A percentile compares a stretch with the other conserved stretches of the same genome.
Conservation (phyloP, 53 echinoderm and acorn worm species). For the Paracentrotus lividus region DNA sequence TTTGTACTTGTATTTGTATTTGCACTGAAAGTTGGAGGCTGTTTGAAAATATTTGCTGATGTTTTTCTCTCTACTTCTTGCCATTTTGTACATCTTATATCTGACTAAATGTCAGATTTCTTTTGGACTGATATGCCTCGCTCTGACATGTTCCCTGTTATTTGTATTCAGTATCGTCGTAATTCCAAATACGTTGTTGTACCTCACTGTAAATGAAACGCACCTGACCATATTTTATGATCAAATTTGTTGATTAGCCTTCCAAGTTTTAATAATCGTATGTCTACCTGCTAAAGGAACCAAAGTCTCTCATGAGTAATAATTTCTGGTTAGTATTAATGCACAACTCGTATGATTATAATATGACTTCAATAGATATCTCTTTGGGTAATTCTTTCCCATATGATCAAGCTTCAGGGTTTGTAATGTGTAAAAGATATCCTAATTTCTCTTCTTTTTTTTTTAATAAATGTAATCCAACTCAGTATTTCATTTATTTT, state of each 20-base stretch:
- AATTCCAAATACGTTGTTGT: constrained; percentile 8
- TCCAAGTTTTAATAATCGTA: constrained; percentile 24
- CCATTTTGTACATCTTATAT: not conserved
- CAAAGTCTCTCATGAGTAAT: constrained; percentile 33
- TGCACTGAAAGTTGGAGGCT: not conserved
- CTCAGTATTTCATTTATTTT: not conserved
- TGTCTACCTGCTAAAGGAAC: constrained; percentile 39
- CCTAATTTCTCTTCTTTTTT: not conserved
- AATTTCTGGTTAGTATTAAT: constrained; percentile 19
- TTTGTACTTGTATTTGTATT: too few species aligned
- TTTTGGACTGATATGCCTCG: not conserved
- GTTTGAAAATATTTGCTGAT: not conserved
- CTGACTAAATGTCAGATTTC: not conserved
- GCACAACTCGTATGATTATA: constrained; percentile 3
- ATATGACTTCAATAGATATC: not conserved
- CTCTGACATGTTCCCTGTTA: constrained; percentile 9
- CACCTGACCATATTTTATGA: not conserved
- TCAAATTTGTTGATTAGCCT: not conserved
- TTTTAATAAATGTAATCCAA: not conserved
- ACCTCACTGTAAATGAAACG: constrained; percentile 58
- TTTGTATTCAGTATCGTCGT: not conserved
- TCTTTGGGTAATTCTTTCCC: not conserved
- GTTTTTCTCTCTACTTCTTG: not conserved
- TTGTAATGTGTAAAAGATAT: not conserved
- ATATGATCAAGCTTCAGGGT: too few species aligned